Evolutionary conservation across 2,888 invertebrate genomes (phyloP), one percentile per base, ranked within the genome.

Genomic region (Orchestes rusci): DNA sequence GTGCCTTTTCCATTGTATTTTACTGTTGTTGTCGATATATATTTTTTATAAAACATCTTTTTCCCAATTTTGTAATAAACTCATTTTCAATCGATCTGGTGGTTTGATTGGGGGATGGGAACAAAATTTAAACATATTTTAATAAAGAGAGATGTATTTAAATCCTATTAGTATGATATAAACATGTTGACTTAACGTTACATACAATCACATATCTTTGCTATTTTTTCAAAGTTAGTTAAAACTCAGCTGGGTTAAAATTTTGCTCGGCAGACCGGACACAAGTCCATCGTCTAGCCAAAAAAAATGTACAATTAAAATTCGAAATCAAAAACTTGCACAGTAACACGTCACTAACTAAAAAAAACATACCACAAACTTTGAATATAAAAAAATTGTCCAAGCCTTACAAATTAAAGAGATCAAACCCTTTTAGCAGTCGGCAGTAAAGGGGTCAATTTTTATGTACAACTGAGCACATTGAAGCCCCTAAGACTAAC

Each of bases 201-300:
- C 62, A 66, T 66, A 64, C 64, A 66, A 61, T 66, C 66, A 66
- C 66, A 67, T n/a, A n/a, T 67, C 62, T 59, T 65, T 61, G 62
- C 65, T 64, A 64, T 48, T 63, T 46, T 59, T 57, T 59, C 60
- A 61, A 56, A 57, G 57, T 61, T 63, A 61, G 55, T 56, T 50
- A 50, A 56, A 56, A 55, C 53, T 55, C 55, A 53, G 53, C 54
- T 29, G 32, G 43, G 39, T 48, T 48, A 43, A 38, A 43, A 36
- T 50, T 52, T 49, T n/a, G n/a, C n/a, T n/a, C n/a, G n/a, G n/a
- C n/a, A n/a, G n/a, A n/a, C n/a, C n/a, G n/a, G n/a, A n/a, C n/a
- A n/a, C n/a, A n/a, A n/a, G n/a, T n/a, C n/a, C n/a, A n/a, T n/a
- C n/a, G n/a, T n/a, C n/a, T n/a, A n/a, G n/a, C n/a, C n/a, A n/a